These are phyloP conservation scores for Cryptocheilus praepositus DNA, from an alignment of 2,888 invertebrate species.

Conservation along the genomic window DNA sequence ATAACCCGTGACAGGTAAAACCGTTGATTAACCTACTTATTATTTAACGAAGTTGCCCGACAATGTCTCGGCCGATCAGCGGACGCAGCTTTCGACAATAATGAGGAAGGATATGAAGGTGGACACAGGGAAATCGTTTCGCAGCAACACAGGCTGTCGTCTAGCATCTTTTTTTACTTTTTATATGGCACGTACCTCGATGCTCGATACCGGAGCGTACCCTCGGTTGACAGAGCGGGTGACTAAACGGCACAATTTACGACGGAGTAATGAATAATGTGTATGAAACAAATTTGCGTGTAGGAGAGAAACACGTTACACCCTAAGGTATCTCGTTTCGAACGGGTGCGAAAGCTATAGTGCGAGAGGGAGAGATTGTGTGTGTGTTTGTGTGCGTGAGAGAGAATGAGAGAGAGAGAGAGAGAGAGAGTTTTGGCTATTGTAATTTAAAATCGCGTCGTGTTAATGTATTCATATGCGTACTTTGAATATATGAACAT, in stretches of 20 bases:
- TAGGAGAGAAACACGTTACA: slow-evolving; percentile 22
- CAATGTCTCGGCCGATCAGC: too few species aligned
- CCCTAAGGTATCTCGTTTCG: slow-evolving; percentile 39
- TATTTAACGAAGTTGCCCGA: too few species aligned
- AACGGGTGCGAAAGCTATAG: slow-evolving; percentile 12
- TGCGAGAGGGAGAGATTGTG: slow-evolving; percentile 16
- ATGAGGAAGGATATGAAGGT: slow-evolving; percentile 5
- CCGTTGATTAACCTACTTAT: too few species aligned
- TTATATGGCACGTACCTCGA: slow-evolving; percentile 26
- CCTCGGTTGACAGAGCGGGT: not conserved
- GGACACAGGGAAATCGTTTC: slow-evolving; percentile 7
- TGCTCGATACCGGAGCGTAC: slow-evolving; percentile 7
- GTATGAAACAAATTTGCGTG: slow-evolving; percentile 13
- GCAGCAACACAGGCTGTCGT: not conserved
- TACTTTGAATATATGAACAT: slow-evolving; percentile 43
- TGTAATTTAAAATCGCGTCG: too few species aligned
- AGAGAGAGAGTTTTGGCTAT: too few species aligned
- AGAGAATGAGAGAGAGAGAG: too few species aligned
- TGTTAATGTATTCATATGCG: slow-evolving; percentile 25
- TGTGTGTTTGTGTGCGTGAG: too few species aligned
- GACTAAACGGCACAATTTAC: slow-evolving; percentile 30
- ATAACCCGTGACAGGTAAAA: too few species aligned
- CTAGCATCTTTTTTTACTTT: slow-evolving; percentile 31
- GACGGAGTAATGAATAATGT: slow-evolving; percentile 16
- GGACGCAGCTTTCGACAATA: slow-evolving; percentile 8